Evolutionary conservation across 2,888 invertebrate species (phyloP).

Genomic region (Gandaritis pyraliata): DNA sequence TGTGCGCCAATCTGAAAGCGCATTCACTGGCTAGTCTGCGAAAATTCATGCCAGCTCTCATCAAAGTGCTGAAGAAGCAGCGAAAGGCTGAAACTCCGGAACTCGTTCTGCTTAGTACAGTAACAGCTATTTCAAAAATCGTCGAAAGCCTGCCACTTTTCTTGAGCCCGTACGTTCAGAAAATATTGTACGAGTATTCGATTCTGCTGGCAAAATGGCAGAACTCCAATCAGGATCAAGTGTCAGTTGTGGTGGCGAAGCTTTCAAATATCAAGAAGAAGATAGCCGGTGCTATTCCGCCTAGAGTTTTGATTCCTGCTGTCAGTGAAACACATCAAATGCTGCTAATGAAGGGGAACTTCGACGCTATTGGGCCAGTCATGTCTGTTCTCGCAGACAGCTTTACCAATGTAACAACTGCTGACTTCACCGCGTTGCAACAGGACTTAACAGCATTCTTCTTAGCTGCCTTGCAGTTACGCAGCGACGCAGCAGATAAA

Average conservation of each 20-base stretch:
- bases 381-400: slow-evolving; percentile 91
- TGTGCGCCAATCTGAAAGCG: slow-evolving; percentile 90
- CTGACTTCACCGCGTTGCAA: slow-evolving; percentile 87
- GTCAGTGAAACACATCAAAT: slow-evolving; percentile 86
- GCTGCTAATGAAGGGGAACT: slow-evolving; percentile 85
- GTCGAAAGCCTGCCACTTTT: slow-evolving; percentile 92
- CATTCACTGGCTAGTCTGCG: slow-evolving; percentile 90
- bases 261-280: slow-evolving; percentile 86
- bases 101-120: slow-evolving; percentile 87
- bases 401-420: slow-evolving; percentile 85
- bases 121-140: slow-evolving; percentile 92
- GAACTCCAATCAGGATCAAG: slow-evolving; percentile 75
- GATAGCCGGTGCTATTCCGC: slow-evolving; percentile 87
- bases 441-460: slow-evolving; percentile 90
- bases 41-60: slow-evolving; percentile 90
- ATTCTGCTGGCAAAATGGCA: slow-evolving; percentile 83
- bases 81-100: slow-evolving; percentile 85
- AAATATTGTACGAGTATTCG: slow-evolving; percentile 87
- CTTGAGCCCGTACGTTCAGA: slow-evolving; percentile 92
- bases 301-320: slow-evolving; percentile 91
- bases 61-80: slow-evolving; percentile 86
- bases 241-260: slow-evolving; percentile 83
- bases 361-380: slow-evolving; percentile 86
- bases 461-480: slow-evolving; percentile 87
- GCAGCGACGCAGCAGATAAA: slow-evolving; percentile 80